A percentile compares a stretch with the other conserved stretches of the same genome.
Conservation (phyloP, 1,140 invertebrate genomes). For the Periplaneta americana region DNA sequence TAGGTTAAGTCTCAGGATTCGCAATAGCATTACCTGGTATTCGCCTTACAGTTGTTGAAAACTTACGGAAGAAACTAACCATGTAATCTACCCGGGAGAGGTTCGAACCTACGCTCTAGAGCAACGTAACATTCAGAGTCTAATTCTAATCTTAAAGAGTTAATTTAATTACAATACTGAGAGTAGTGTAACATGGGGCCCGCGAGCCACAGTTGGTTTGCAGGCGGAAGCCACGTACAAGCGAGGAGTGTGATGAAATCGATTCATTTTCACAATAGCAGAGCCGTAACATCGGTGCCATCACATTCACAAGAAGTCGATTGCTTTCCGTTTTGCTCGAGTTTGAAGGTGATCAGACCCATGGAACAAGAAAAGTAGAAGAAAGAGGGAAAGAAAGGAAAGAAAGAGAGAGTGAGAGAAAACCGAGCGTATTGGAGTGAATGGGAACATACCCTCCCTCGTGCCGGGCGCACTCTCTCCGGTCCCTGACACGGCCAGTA, state of each 20-base stretch:
- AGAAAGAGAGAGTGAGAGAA: background rate
- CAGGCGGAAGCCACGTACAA: background rate
- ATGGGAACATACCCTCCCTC: background rate
- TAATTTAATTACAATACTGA: too few species aligned
- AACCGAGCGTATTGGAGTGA: background rate
- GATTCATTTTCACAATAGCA: background rate
- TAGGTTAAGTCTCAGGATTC: too few species aligned
- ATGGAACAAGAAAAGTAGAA: background rate
- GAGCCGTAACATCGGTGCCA: background rate
- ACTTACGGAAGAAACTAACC: too few species aligned
- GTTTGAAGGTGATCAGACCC: too few species aligned
- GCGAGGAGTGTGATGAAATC: background rate
- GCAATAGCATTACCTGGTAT: too few species aligned
- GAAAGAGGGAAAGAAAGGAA: background rate
- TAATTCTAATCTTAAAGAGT: too few species aligned
- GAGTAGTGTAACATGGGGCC: too few species aligned
- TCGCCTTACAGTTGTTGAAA: too few species aligned
- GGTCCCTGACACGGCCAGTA: background rate
- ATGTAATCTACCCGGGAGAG: too few species aligned
- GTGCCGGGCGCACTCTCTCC: background rate
- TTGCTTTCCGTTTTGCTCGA: background rate
- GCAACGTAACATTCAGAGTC: too few species aligned
- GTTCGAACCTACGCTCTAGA: too few species aligned
- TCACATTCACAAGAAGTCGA: background rate
- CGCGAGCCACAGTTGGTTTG: background rate